A percentile compares a stretch with the other conserved stretches of the same genome.
Evolutionary conservation across 2,888 invertebrate species (phyloP).

Genomic region (Cerastis leucographa): DNA sequence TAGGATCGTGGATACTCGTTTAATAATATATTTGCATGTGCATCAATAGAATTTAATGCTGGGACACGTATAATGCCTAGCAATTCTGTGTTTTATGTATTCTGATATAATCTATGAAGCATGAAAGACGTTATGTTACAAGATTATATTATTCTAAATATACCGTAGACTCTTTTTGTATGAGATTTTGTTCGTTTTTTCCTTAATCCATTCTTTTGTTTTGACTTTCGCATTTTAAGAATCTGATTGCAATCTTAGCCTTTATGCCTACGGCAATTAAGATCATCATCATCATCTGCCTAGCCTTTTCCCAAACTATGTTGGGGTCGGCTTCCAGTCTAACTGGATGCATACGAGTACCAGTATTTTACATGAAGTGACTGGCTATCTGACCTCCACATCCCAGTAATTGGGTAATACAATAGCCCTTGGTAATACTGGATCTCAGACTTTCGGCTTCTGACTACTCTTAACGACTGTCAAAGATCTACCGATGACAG

Average conservation of each 20-base stretch:
- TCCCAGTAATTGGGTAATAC: too few relatives aligned
- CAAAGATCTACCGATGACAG: too few relatives aligned
- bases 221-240: background rate
- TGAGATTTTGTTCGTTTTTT: background rate
- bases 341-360: too few relatives aligned
- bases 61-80: slow-evolving; percentile 32
- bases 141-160: background rate
- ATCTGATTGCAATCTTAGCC: background rate
- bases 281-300: too few relatives aligned
- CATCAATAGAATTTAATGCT: slow-evolving; percentile 47
- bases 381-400: too few relatives aligned
- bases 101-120: background rate
- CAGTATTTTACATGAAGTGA: too few relatives aligned
- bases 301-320: too few relatives aligned
- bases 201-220: background rate
- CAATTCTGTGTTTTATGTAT: background rate
- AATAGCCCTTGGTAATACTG: too few relatives aligned
- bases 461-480: too few relatives aligned
- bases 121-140: background rate
- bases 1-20: too few relatives aligned
- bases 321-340: too few relatives aligned
- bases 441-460: too few relatives aligned
- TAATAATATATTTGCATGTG: slow-evolving; percentile 38
- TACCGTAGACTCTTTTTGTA: background rate
- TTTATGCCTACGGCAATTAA: background rate